A percentile compares a stretch with the other conserved stretches of the same genome.
phyloP scores from a whole-genome alignment of 2,888 invertebrate species.

The Alitta virens region DNA sequence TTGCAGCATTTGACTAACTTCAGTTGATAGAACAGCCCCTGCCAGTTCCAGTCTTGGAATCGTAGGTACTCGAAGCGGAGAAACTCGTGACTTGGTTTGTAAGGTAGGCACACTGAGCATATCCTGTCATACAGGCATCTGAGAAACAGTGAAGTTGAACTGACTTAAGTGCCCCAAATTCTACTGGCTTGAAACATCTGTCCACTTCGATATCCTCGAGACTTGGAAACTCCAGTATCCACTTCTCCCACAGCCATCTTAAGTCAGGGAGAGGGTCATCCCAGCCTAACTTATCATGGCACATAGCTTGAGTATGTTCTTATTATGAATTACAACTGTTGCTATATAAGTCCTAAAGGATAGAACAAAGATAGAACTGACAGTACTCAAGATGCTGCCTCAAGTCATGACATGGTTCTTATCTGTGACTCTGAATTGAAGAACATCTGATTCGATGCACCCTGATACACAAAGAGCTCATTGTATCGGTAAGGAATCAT shows the following conservation, averaged over 20 bases:
- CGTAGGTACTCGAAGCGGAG: conserved; percentile 11
- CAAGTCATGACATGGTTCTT: no score
- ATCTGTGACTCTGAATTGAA: no score
- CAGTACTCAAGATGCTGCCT: no score
- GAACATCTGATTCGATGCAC: no score
- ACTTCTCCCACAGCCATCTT: conserved; percentile 25
- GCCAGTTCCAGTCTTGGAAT: conserved; percentile 21
- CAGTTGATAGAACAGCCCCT: conserved; percentile 14
- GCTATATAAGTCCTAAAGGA: conserved; percentile 25
- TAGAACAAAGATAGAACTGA: conserved; percentile 26
- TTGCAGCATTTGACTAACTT: conserved; percentile 11
- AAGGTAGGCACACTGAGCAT: conserved; percentile 20
- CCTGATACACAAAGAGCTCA: no score
- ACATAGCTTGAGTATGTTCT: conserved; percentile 31
- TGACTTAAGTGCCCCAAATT: not conserved
- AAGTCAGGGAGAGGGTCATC: conserved; percentile 28
- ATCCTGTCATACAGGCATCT: conserved; percentile 20
- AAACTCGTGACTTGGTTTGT: conserved; percentile 20
- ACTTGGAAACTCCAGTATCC: conserved; percentile 11
- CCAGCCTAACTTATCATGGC: conserved; percentile 26
- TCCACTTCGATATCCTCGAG: conserved; percentile 4
- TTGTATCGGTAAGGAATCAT: no score
- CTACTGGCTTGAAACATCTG: conserved; percentile 7
- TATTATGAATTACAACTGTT: conserved; percentile 28
- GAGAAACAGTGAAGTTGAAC: conserved; percentile 22